These are phyloP conservation scores for Arrhopalites spinosus DNA, from an alignment of 2,888 invertebrate genomes.

Conservation along the genomic window DNA sequence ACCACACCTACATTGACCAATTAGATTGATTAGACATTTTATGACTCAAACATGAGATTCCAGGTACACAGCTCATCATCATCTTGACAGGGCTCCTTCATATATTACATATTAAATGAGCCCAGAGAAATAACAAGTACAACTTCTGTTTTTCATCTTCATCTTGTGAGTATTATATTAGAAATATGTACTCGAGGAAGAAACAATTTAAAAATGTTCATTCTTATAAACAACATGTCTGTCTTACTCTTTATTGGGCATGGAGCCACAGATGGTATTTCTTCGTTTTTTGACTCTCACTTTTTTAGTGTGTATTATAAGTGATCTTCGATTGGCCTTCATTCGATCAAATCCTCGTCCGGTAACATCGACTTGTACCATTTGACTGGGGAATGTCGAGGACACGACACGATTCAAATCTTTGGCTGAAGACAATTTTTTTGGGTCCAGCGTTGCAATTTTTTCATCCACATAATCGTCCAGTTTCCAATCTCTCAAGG, in stretches of 20 bases:
- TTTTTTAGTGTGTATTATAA: conserved; percentile 56
- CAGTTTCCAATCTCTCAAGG: conserved; percentile 56
- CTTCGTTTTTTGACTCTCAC: conserved; percentile 54
- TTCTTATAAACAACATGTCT: not conserved
- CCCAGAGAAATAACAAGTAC: too few species aligned
- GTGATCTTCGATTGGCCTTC: conserved; percentile 54
- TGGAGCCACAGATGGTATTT: conserved; percentile 55
- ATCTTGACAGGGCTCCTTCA: too few species aligned
- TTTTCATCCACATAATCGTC: conserved; percentile 55
- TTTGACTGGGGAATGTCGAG: conserved; percentile 53
- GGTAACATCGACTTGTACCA: conserved; percentile 55
- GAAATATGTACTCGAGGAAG: too few species aligned
- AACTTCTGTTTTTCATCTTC: too few species aligned
- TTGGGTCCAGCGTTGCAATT: conserved; percentile 51
- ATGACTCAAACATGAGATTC: not conserved
- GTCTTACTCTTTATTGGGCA: conserved; percentile 57
- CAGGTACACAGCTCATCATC: not conserved
- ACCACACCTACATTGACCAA: conserved; percentile 51
- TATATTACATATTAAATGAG: too few species aligned
- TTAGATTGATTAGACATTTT: conserved; percentile 1
- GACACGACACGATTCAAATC: conserved; percentile 49
- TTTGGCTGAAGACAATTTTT: conserved; percentile 48
- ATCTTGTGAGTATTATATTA: too few species aligned
- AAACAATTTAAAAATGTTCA: too few species aligned
- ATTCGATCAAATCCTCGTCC: conserved; percentile 55